A percentile compares a stretch with the other conserved stretches of the same genome.
Conservation (phyloP, 2,888 invertebrate species). For the Macropis europaea region DNA sequence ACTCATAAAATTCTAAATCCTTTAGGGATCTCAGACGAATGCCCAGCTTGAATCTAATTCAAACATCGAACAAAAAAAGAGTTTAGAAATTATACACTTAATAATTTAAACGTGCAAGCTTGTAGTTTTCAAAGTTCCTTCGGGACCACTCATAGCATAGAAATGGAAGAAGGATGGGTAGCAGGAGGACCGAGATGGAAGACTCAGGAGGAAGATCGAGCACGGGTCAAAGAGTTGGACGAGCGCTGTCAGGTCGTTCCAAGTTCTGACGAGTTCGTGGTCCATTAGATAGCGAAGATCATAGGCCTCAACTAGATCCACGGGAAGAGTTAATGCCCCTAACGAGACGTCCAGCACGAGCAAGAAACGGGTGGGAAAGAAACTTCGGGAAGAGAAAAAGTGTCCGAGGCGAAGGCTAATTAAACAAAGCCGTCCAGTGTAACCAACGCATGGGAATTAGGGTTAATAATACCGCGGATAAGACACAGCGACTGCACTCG, state of each 20-base stretch:
- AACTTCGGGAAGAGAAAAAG: constrained; percentile 35
- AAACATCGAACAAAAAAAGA: too few relatives aligned
- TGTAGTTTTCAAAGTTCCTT: too few relatives aligned
- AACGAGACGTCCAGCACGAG: constrained; percentile 58
- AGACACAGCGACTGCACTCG: constrained; percentile 47
- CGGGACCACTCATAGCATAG: neutral
- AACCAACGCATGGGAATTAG: constrained; percentile 54
- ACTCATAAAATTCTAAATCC: too few relatives aligned
- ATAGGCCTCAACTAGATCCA: constrained; percentile 46
- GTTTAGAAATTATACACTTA: too few relatives aligned
- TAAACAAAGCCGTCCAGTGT: constrained; percentile 51
- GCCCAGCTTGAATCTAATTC: too few relatives aligned
- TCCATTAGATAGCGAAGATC: constrained; percentile 67
- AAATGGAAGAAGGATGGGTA: neutral
- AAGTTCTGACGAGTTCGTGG: constrained; percentile 59
- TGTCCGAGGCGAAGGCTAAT: constrained; percentile 61
- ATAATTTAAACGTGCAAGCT: too few relatives aligned
- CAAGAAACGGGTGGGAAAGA: neutral
- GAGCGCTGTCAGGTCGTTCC: constrained; percentile 57
- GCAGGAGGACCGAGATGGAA: neutral
- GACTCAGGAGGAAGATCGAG: constrained; percentile 10
- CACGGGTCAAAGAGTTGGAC: constrained; percentile 29
- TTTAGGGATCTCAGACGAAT: too few relatives aligned
- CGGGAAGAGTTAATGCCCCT: constrained; percentile 62
- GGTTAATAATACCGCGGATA: constrained; percentile 58